phyloP scores from a whole-genome alignment of 1,140 invertebrate genomes.

The Adoxophyes honmai region DNA sequence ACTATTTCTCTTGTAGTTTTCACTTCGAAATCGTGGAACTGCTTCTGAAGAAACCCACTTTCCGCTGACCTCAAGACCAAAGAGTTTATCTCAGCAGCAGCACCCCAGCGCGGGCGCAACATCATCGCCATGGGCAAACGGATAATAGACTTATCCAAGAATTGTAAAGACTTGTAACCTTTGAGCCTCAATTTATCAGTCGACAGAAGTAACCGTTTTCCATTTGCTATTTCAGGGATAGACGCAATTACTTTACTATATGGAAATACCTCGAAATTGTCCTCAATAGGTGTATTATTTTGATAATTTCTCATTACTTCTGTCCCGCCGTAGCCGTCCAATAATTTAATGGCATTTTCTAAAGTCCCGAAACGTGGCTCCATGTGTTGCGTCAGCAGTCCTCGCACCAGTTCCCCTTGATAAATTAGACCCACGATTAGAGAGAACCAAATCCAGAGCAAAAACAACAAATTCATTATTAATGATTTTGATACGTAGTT shows the following conservation, averaged over 20 bases:
- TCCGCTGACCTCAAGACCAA: slow-evolving; percentile 30
- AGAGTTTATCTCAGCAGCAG: slow-evolving; percentile 26
- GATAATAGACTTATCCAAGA: slow-evolving; percentile 34
- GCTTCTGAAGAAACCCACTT: slow-evolving; percentile 31
- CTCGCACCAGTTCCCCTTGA: slow-evolving; percentile 43
- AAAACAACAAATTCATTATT: slow-evolving; percentile 35
- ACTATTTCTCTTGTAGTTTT: slow-evolving; percentile 1
- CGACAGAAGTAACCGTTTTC: slow-evolving; percentile 35
- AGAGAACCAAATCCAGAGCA: slow-evolving; percentile 54
- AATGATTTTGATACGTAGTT: slow-evolving; percentile 35
- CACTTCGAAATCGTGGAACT: slow-evolving; percentile 18
- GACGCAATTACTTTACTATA: slow-evolving; percentile 22
- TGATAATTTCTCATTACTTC: slow-evolving; percentile 30
- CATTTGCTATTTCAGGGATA: slow-evolving; percentile 29
- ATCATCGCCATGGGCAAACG: slow-evolving; percentile 24
- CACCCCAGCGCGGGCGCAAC: slow-evolving; percentile 47
- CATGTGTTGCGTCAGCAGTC: slow-evolving; percentile 33
- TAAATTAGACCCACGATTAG: slow-evolving; percentile 46
- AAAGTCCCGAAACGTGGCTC: slow-evolving; percentile 35
- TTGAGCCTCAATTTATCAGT: slow-evolving; percentile 24
- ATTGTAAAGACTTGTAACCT: slow-evolving; percentile 22
- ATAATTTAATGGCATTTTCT: slow-evolving; percentile 30
- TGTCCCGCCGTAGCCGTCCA: slow-evolving; percentile 34
- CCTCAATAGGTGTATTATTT: slow-evolving; percentile 28
- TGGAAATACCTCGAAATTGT: slow-evolving; percentile 27